Conservation (phyloP, 2,888 invertebrate genomes). For the Siphonodentalium dalli region DNA sequence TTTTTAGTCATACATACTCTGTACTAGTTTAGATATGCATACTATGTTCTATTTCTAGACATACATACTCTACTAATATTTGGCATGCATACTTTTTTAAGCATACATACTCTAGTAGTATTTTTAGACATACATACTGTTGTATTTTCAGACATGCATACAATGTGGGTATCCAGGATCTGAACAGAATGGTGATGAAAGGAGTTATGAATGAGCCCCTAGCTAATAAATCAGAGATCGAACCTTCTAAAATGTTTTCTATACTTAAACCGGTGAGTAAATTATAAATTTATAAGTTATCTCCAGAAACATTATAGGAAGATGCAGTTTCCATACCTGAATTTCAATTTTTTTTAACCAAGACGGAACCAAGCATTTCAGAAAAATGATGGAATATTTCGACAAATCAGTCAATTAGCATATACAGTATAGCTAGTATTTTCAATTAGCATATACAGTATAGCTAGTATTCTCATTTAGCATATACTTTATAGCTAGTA, state of each 20-base stretch:
- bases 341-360: background rate
- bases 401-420: too few relatives aligned
- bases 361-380: background rate
- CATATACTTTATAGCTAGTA: too few relatives aligned
- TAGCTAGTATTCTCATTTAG: too few relatives aligned
- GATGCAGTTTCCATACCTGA: background rate
- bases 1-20: too few relatives aligned
- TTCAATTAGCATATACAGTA: too few relatives aligned
- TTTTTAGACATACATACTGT: background rate
- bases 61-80: too few relatives aligned
- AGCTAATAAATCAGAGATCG: slow-evolving; percentile 26
- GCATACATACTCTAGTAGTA: too few relatives aligned
- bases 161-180: slow-evolving; percentile 88
- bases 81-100: too few relatives aligned
- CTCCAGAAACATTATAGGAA: background rate
- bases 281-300: background rate
- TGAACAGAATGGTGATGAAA: slow-evolving; percentile 82
- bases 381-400: background rate
- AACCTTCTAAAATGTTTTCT: slow-evolving; percentile 29
- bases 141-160: slow-evolving; percentile 77
- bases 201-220: slow-evolving; percentile 71
- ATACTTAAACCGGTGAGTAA: slow-evolving; percentile 37
- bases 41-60: too few relatives aligned
- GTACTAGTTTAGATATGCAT: too few relatives aligned
- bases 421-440: too few relatives aligned